Conservation (phyloP, 2,113 vertebrate species). For the Acrocephalus kingi region DNA sequence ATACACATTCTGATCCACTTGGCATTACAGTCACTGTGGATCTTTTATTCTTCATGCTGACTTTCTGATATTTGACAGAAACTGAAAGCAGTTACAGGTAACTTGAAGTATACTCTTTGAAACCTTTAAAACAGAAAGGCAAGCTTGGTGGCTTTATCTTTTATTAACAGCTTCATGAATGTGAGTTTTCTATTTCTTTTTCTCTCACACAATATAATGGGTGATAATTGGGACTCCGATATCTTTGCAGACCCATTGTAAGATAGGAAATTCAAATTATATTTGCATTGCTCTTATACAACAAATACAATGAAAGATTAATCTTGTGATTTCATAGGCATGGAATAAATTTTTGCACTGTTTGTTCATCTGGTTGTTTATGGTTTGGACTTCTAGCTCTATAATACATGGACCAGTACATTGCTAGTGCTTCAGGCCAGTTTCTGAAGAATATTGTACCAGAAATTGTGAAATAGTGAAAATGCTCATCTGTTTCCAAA, state of each 20-base stretch:
- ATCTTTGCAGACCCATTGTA: background rate
- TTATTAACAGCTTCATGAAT: background rate
- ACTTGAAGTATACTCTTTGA: background rate
- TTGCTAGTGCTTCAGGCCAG: background rate
- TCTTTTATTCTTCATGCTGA: background rate
- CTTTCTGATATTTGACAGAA: background rate
- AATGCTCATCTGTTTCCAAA: background rate
- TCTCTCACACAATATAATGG: background rate
- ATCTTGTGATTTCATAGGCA: background rate
- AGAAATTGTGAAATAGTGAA: background rate
- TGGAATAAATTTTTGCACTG: background rate
- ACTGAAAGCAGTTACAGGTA: background rate
- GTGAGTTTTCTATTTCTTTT: background rate
- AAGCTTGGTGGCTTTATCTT: background rate
- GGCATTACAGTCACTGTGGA: background rate
- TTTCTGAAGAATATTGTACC: background rate
- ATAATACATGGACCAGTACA: background rate
- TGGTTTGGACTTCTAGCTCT: background rate
- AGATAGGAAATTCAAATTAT: background rate
- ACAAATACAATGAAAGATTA: background rate
- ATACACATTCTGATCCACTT: background rate
- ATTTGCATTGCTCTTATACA: background rate
- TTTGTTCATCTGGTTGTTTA: background rate
- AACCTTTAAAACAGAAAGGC: background rate
- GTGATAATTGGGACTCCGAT: background rate